Conservation (phyloP, 2,797 vertebrate genomes). For the Acrocephalus scirpaceus region DNA sequence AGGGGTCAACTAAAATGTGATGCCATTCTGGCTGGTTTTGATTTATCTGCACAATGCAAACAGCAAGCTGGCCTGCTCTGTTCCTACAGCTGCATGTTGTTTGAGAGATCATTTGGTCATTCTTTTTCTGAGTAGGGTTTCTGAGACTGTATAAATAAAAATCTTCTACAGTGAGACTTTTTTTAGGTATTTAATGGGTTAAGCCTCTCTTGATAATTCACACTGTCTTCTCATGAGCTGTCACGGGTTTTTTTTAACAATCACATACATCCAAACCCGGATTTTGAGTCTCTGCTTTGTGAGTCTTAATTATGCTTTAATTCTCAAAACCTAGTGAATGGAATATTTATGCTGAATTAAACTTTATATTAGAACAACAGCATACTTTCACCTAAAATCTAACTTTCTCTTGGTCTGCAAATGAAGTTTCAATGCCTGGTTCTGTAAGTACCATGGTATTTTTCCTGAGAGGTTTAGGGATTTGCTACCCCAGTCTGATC, state of each 20-base stretch:
- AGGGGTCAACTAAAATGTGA: neutral
- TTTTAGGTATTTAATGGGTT: neutral
- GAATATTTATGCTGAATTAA: neutral
- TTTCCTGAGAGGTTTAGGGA: neutral
- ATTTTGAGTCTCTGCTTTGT: neutral
- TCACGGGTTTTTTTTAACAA: neutral
- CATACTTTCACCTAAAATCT: neutral
- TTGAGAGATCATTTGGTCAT: neutral
- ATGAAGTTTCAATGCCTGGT: neutral
- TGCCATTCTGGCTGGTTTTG: neutral
- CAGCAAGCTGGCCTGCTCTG: neutral
- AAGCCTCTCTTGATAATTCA: neutral
- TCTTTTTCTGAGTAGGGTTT: neutral
- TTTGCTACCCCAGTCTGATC: neutral
- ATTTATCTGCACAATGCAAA: neutral
- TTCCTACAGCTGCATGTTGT: neutral
- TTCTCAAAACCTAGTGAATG: neutral
- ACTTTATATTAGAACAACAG: neutral
- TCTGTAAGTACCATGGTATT: neutral
- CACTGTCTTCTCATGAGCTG: neutral
- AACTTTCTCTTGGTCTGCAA: neutral
- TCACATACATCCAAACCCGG: neutral
- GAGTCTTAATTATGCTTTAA: neutral
- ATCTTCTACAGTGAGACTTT: neutral
- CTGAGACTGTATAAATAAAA: neutral